Conservation (phyloP, 2,113 vertebrate species). For the Naja naja region DNA sequence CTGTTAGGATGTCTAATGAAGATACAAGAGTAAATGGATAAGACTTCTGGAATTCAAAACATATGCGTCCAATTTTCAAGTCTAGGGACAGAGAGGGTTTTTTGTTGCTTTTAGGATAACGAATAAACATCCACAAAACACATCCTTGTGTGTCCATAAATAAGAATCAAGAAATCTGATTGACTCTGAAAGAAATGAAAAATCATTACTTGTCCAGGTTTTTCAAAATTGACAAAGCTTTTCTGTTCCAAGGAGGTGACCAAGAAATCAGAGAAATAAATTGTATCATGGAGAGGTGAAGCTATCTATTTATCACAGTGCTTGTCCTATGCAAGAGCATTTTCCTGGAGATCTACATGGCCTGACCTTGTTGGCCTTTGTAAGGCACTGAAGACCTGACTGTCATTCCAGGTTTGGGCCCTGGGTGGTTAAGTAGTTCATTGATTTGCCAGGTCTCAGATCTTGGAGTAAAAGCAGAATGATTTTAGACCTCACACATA, state of each 20-base stretch:
- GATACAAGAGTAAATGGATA: neutral
- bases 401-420: neutral
- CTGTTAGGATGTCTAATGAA: neutral
- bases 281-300: neutral
- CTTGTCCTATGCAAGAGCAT: neutral
- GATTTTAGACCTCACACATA: neutral
- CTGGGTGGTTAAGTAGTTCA: neutral
- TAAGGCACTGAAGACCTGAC: neutral
- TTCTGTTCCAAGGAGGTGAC: neutral
- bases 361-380: neutral
- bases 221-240: neutral
- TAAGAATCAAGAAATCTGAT: neutral
- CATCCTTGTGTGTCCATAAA: neutral
- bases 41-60: neutral
- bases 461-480: neutral
- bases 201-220: neutral
- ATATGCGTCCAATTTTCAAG: neutral
- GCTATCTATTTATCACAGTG: neutral
- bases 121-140: neutral
- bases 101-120: neutral
- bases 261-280: neutral
- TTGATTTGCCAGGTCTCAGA: neutral
- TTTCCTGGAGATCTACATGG: neutral
- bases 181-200: neutral
- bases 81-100: neutral